These are phyloP conservation scores for Varanus salvator DNA, from an alignment of 2,113 vertebrate genomes.

Conservation along the genomic window DNA sequence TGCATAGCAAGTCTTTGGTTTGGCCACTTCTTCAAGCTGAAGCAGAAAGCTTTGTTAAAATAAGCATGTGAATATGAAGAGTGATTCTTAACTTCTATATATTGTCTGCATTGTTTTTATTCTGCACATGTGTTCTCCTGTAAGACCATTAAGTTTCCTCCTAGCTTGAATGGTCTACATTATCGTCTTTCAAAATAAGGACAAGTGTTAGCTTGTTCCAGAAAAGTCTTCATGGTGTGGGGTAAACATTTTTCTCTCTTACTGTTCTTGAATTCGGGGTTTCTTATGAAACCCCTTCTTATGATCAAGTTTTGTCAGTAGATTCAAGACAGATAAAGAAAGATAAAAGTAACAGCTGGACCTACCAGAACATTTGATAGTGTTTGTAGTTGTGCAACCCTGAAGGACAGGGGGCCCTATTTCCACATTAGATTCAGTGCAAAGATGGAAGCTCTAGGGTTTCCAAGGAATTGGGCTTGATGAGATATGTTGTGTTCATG, in stretches of 20 bases:
- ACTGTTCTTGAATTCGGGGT: background rate
- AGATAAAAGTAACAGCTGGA: background rate
- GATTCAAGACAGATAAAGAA: background rate
- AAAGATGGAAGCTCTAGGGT: too few species aligned
- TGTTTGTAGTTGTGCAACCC: too few species aligned
- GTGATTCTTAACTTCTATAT: background rate
- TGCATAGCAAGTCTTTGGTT: slow-evolving; percentile 51
- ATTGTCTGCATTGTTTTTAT: background rate
- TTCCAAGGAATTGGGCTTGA: too few species aligned
- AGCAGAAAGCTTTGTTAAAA: slow-evolving; percentile 32
- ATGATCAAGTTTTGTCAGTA: background rate
- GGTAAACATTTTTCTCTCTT: background rate
- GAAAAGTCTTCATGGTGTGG: background rate
- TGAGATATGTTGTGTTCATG: too few species aligned
- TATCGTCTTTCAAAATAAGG: background rate
- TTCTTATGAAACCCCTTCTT: background rate
- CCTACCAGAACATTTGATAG: too few species aligned
- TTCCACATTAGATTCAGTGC: too few species aligned
- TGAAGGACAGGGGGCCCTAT: too few species aligned
- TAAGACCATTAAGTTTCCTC: background rate
- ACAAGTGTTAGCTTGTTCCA: background rate
- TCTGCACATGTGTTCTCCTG: background rate
- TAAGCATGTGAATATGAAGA: background rate
- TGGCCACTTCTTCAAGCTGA: slow-evolving; percentile 38
- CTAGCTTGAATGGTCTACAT: background rate